A percentile compares a stretch with the other conserved stretches of the same genome.
Conservation (phyloP, 2,888 invertebrate genomes). For the Drosophila anceps region DNA sequence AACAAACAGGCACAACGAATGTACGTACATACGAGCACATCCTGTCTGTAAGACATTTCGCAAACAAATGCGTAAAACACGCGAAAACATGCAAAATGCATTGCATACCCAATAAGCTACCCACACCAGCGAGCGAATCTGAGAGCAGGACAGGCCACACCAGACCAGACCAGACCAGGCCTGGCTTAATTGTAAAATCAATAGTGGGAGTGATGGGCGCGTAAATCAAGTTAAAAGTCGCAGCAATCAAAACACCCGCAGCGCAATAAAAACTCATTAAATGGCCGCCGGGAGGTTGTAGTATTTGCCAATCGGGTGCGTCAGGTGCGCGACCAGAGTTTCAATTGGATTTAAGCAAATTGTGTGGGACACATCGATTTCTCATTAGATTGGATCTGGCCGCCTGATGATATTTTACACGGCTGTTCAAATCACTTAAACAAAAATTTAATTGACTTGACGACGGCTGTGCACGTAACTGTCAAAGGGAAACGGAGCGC, state of each 20-base stretch:
- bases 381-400: conserved; percentile 60
- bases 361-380: conserved; percentile 77
- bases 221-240: conserved; percentile 82
- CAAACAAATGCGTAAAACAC: conserved; percentile 69
- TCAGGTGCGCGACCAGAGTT: conserved; percentile 36
- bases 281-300: conserved; percentile 45
- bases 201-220: conserved; percentile 65
- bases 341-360: conserved; percentile 77
- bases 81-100: conserved; percentile 79
- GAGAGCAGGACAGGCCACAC: not conserved
- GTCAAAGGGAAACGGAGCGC: conserved; percentile 53
- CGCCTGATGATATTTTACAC: conserved; percentile 66
- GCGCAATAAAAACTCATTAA: conserved; percentile 81
- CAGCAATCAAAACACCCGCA: conserved; percentile 79
- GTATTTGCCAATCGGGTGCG: conserved; percentile 55
- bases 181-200: conserved; percentile 80
- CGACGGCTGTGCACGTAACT: conserved; percentile 47
- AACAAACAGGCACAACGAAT: not conserved
- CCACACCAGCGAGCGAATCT: not conserved
- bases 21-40: conserved; percentile 40
- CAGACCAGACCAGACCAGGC: not conserved
- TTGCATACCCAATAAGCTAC: conserved; percentile 31
- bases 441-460: conserved; percentile 77
- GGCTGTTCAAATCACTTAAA: conserved; percentile 78
- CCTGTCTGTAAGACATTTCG: conserved; percentile 42